Percentiles rank a stretch among this genome's conserved stretches.
These are phyloP conservation scores for Chloroceryle aenea DNA, from an alignment of 2,113 vertebrate species.

Conservation along the genomic window DNA sequence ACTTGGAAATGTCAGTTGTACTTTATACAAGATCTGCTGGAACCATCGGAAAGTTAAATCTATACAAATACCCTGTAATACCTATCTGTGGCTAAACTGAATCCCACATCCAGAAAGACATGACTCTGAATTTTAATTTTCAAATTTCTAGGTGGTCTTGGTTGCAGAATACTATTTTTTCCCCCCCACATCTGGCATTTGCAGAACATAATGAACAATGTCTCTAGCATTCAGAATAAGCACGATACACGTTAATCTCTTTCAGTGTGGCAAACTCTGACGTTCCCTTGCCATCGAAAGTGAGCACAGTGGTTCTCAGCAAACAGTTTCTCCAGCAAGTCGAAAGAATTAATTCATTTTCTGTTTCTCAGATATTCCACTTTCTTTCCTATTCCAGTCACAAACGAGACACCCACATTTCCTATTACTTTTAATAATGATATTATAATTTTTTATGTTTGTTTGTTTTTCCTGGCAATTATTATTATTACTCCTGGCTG, in stretches of 20 bases:
- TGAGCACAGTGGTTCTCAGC: neutral
- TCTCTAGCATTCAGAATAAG: neutral
- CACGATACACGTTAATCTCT: neutral
- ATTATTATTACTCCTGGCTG: neutral
- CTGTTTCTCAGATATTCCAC: neutral
- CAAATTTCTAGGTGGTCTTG: slow-evolving; percentile 9
- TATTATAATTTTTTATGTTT: neutral
- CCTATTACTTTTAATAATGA: neutral
- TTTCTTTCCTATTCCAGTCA: neutral
- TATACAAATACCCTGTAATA: slow-evolving; percentile 19
- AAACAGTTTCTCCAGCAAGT: neutral
- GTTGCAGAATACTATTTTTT: neutral
- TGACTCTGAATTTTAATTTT: slow-evolving; percentile 56
- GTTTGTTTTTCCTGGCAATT: neutral
- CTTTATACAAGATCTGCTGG: neutral
- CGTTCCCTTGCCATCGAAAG: neutral
- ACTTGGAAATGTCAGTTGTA: neutral
- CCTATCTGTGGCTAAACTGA: neutral
- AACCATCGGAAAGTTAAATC: slow-evolving; percentile 11
- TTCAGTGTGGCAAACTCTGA: neutral
- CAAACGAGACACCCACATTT: neutral
- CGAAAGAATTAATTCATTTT: neutral
- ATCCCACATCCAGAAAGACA: neutral
- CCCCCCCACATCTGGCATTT: neutral
- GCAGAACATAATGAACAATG: slow-evolving; percentile 16